A percentile compares a stretch with the other conserved stretches of the same genome.
Conservation (phyloP, 23 tunicate species). For the Pegea sp. region DNA sequence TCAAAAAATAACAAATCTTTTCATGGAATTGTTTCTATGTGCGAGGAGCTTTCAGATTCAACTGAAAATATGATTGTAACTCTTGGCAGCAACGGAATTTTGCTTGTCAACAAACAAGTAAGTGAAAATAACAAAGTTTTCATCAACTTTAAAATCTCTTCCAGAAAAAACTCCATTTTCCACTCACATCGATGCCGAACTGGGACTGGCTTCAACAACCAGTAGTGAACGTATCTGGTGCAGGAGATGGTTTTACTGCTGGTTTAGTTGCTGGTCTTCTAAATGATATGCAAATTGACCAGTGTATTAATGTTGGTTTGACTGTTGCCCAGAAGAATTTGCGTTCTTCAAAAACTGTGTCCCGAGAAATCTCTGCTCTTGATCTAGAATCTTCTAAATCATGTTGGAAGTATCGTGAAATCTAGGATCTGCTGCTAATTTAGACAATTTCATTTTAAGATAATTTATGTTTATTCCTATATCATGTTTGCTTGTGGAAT, state of each 20-base stretch:
- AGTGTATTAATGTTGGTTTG: conserved; percentile 19
- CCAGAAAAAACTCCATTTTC: neutral
- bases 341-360: conserved; percentile 21
- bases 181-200: neutral
- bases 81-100: conserved; percentile 27
- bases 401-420: too few species aligned
- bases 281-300: conserved; percentile 5
- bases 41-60: conserved; percentile 4
- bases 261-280: conserved; percentile 30
- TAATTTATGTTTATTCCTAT: too few species aligned
- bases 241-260: conserved; percentile 60
- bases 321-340: conserved; percentile 30
- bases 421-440: too few species aligned
- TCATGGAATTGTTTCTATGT: neutral
- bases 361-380: too few species aligned
- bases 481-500: too few species aligned
- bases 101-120: neutral
- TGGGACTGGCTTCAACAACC: conserved; percentile 7
- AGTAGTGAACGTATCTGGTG: conserved; percentile 37
- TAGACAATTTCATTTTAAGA: too few species aligned
- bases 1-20: too few species aligned
- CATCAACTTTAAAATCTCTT: too few species aligned
- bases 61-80: conserved; percentile 22
- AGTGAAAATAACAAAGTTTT: neutral
- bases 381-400: too few species aligned